Evolutionary conservation across 2,797 vertebrate genomes (phyloP).

Genomic region (Arnoldichthys spilopterus): DNA sequence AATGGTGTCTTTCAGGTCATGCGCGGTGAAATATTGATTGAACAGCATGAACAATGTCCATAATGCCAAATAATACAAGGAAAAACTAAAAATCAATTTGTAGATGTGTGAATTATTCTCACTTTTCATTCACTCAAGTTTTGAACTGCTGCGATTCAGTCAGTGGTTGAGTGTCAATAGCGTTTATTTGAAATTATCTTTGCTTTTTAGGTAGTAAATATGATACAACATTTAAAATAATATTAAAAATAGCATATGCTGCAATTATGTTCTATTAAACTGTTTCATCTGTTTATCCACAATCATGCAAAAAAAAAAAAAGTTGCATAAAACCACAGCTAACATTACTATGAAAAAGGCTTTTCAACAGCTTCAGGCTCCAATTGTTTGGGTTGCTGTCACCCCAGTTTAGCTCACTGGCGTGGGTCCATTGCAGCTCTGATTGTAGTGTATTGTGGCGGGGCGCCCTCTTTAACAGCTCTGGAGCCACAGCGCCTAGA

Average conservation of each 20-base stretch:
- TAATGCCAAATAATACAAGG: neutral
- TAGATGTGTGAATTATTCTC: neutral
- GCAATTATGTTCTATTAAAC: no score
- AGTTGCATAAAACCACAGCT: no score
- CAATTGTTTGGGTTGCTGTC: constrained; percentile 45
- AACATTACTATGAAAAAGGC: neutral
- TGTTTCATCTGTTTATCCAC: no score
- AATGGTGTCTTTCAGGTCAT: neutral
- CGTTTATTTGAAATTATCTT: no score
- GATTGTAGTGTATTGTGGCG: neutral
- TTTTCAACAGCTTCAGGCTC: constrained; percentile 29
- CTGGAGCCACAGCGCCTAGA: constrained; percentile 12
- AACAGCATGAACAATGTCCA: neutral
- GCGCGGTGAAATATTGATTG: constrained; percentile 11
- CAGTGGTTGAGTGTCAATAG: no score
- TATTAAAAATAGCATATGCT: no score
- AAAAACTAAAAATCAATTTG: neutral
- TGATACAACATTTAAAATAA: no score
- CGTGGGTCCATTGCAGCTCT: neutral
- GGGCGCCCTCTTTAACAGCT: constrained; percentile 23
- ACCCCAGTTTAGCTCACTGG: constrained; percentile 32
- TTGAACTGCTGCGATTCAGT: no score
- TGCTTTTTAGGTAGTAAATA: no score
- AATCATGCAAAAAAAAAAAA: no score
- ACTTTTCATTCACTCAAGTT: neutral